Percentiles rank a stretch among this genome's conserved stretches.
Evolutionary conservation across 2,797 vertebrate species (phyloP).

Genomic region (Falco cherrug): DNA sequence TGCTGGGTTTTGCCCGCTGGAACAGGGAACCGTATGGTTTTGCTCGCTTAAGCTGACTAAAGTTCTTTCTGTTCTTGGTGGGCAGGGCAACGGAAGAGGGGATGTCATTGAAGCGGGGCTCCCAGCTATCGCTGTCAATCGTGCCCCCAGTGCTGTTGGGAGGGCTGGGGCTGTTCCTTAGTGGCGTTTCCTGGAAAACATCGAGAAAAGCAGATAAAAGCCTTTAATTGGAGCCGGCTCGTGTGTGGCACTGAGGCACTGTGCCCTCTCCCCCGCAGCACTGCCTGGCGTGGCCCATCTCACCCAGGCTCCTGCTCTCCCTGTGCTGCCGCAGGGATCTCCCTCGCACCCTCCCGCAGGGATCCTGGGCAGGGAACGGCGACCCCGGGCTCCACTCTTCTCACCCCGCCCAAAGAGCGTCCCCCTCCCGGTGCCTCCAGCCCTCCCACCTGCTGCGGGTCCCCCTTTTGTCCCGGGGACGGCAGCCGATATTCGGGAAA

Average conservation of each 20-base stretch:
- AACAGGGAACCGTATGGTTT: constrained; percentile 63
- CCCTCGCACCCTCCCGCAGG: background rate
- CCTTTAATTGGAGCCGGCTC: accelerated
- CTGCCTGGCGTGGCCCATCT: background rate
- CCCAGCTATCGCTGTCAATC: constrained; percentile 93
- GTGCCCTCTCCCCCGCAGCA: background rate
- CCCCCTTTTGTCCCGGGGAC: constrained; percentile 4
- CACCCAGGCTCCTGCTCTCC: no score
- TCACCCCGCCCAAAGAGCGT: background rate
- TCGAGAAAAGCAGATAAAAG: background rate
- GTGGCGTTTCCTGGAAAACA: constrained; percentile 80
- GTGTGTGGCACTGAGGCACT: accelerated
- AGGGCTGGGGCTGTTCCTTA: constrained; percentile 92
- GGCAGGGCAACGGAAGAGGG: constrained; percentile 70
- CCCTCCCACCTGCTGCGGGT: background rate
- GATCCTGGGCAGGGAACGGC: no score
- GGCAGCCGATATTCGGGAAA: no score
- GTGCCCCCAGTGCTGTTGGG: constrained; percentile 97
- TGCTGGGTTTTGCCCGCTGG: constrained; percentile 78
- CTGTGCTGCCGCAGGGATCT: no score
- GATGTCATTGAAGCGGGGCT: constrained; percentile 78
- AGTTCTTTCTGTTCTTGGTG: constrained; percentile 76
- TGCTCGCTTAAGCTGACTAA: constrained; percentile 77
- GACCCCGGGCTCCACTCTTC: background rate
- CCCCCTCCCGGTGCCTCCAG: background rate